Base-by-base conservation (phyloP, 2,888 invertebrate species). In the Biston betularia region DNA sequence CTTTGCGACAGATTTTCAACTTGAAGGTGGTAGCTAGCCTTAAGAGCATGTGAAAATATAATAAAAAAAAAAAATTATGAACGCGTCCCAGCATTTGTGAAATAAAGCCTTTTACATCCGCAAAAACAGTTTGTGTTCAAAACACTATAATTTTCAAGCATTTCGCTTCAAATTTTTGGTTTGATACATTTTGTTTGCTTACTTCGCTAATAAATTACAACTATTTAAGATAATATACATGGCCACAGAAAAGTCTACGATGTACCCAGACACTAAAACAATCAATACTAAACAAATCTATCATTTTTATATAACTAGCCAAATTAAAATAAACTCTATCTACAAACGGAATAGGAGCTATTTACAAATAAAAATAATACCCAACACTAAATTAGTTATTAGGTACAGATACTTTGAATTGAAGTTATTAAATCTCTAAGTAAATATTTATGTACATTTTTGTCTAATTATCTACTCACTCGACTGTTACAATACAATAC, bases 81-180 rank as follows among this genome's bases (percentile, higher is more conserved):
- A 53, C 14, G 38, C 38, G 14, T n/a, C 34, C 34, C 49, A 50
- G n/a, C n/a, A 34, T 45, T 0, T 14, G 44, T 14, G 8, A 34
- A 24, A 24, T 24, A 24, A 45, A 11, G 79, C 85, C 88, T 85
- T 87, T 89, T 85, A 84, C 86, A 84, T 80, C 53, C 78, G 83
- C 82, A 79, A 83, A 84, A 86, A 88, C 85, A 81, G 79, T 35
- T 24, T 11, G 93, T 93, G 93, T 93, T 93, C 88, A 89, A 88
- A 93, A 93, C 93, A 93, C 93, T 80, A 85, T 86, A 90, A 92
- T 92, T 93, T 93, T 92, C 92, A 93, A 93, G 93, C 93, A 89
- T 89, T 86, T 79, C 88, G 93, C 93, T 93, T 92, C 81, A 88
- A 89, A 89, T 93, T 92, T 93, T 93, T 93, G 93, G 93, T 88